Evolutionary conservation across 2,797 vertebrate species (phyloP), one percentile per base, ranked within the genome.

Genomic region (Lemur catta): DNA sequence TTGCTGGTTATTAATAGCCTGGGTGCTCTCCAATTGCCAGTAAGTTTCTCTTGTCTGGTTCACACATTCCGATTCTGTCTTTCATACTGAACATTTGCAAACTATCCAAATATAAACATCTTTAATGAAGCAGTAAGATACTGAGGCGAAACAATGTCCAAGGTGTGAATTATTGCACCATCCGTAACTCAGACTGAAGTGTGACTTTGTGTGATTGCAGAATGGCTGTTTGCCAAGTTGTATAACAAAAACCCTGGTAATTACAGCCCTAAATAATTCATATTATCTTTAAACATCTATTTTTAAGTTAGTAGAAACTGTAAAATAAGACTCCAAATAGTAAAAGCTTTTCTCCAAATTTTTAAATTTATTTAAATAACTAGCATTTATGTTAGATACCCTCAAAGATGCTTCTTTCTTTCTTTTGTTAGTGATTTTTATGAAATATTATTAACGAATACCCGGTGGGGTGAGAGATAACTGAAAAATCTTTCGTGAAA

Each of bases 161-260:
- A 96, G 91, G 95, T 97, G 97, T 97, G 96, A 98, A 97, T 97
- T 97, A 86, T 96, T 96, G 91, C 96, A 97, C 96, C 80, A 69
- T 95, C 55, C 24, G 0, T 95, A 94, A 76, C 46, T 96, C 78
- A 95, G 52, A 84, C 57, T 41, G 87, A 97, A 97, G 97, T 96
- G 96, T 95, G 95, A 97, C 96, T 95, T 96, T 89, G 91, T 87
- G 89, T 97, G 95, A 94, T 88, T 92, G 46, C 59, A 82, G 50
- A 87, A 79, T 96, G 97, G 93, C 93, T 93, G 33, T 96, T 92
- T 97, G 95, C 96, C 97, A 97, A 96, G 76, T 92, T 82, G 35
- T 96, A 72, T 84, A 95, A 95, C 43, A 96, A 93, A 96, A 96
- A 26, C 35, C 48, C 30, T 88, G 72, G 65, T 89, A 95, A 97